phyloP scores from a whole-genome alignment of 2,888 invertebrate genomes.

The Lochmaea capreae region DNA sequence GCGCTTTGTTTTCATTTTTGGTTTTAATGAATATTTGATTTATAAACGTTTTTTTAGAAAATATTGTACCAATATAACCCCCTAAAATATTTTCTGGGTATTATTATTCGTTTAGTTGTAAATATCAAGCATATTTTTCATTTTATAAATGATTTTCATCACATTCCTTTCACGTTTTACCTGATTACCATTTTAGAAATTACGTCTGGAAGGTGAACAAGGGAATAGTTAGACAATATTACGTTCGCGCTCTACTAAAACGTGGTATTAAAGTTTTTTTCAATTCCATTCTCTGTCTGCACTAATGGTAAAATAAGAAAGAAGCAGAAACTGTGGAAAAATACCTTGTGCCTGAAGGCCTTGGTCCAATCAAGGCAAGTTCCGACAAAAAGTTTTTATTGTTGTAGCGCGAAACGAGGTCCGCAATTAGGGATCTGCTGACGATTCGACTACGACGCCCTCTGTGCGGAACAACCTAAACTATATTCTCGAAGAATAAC shows the following conservation, averaged over 20 bases:
- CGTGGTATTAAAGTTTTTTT: slow-evolving; percentile 20
- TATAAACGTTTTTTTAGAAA: no score
- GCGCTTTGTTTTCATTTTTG: no score
- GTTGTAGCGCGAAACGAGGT: slow-evolving; percentile 54
- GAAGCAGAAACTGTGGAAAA: slow-evolving; percentile 25
- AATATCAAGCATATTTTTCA: no score
- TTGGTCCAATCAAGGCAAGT: slow-evolving; percentile 57
- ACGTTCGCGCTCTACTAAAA: slow-evolving; percentile 3
- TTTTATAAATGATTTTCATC: not conserved
- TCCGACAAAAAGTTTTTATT: slow-evolving; percentile 57
- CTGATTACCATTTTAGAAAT: not conserved
- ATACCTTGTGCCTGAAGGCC: slow-evolving; percentile 47
- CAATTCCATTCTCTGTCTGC: slow-evolving; percentile 16
- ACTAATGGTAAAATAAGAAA: slow-evolving; percentile 32
- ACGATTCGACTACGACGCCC: slow-evolving; percentile 43
- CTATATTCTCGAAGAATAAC: slow-evolving; percentile 45
- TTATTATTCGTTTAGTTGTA: no score
- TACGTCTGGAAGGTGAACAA: not conserved
- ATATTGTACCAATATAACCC: no score
- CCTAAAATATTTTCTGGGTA: no score
- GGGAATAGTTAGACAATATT: not conserved
- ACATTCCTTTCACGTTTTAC: not conserved
- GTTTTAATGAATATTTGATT: no score
- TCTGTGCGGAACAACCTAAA: slow-evolving; percentile 44
- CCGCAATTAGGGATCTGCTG: slow-evolving; percentile 52